Conservation (phyloP, 1,140 invertebrate genomes). For the Diabrotica undecimpunctata region DNA sequence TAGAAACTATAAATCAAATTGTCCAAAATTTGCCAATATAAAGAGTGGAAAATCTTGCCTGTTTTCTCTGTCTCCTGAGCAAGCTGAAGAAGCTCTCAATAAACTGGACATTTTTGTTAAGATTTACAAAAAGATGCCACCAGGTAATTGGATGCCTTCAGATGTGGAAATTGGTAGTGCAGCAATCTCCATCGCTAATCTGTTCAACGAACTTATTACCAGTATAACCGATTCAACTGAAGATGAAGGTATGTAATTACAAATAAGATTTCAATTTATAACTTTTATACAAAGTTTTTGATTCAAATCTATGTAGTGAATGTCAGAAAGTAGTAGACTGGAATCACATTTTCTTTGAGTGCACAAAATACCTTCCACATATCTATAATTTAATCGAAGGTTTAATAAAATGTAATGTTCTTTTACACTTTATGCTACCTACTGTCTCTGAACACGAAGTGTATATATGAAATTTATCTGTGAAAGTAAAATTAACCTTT, state of each 20-base stretch:
- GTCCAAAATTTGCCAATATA: conserved; percentile 33
- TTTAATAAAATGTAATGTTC: too few relatives aligned
- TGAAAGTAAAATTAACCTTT: too few relatives aligned
- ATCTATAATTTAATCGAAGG: too few relatives aligned
- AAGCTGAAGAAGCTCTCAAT: conserved; percentile 38
- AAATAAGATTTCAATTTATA: too few relatives aligned
- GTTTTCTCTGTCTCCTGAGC: conserved; percentile 48
- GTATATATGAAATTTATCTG: too few relatives aligned
- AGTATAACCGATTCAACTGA: conserved; percentile 25
- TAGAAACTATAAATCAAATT: not conserved
- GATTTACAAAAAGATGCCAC: conserved; percentile 44
- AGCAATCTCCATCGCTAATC: conserved; percentile 38
- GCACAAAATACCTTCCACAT: too few relatives aligned
- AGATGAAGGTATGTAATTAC: not conserved
- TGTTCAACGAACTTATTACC: conserved; percentile 41
- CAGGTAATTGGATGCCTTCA: conserved; percentile 36
- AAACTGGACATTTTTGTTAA: conserved; percentile 48
- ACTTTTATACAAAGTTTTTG: too few relatives aligned
- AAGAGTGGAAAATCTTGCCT: conserved; percentile 56
- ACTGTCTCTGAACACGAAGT: too few relatives aligned
- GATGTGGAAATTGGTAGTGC: conserved; percentile 40
- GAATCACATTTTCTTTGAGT: too few relatives aligned
- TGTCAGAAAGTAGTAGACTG: too few relatives aligned
- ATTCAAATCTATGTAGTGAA: too few relatives aligned
- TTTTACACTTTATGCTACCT: too few relatives aligned